Conservation (phyloP, 2,113 vertebrate species). For the Eublepharis macularius region DNA sequence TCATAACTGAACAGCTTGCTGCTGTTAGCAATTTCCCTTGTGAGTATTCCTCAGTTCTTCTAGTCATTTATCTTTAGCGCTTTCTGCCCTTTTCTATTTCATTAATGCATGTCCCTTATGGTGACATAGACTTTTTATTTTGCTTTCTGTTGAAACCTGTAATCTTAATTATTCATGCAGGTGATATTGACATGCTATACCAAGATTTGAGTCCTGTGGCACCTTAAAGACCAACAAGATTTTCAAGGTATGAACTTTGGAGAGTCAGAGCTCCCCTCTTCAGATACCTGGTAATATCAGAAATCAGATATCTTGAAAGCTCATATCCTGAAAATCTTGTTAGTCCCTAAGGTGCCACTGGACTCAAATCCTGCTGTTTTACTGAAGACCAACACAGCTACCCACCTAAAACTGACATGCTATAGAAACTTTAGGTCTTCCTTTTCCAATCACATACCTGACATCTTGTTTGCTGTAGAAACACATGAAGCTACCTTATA, state of each 20-base stretch:
- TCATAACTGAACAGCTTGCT: conserved; percentile 41
- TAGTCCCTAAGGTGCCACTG: too few relatives aligned
- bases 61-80: conserved; percentile 35
- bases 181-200: conserved; percentile 7
- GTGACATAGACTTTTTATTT: conserved; percentile 24
- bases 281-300: too few relatives aligned
- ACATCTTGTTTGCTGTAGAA: background rate
- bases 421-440: conserved; percentile 9
- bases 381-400: too few relatives aligned
- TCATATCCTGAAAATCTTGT: too few relatives aligned
- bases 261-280: too few relatives aligned
- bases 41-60: conserved; percentile 24
- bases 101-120: conserved; percentile 4
- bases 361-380: too few relatives aligned
- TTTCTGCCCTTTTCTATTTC: conserved; percentile 38
- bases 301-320: too few relatives aligned
- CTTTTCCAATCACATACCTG: background rate
- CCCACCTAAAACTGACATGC: too few relatives aligned
- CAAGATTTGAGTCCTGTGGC: too few relatives aligned
- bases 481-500: too few relatives aligned
- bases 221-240: too few relatives aligned
- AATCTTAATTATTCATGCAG: conserved; percentile 34
- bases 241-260: too few relatives aligned
- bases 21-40: conserved; percentile 22
- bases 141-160: conserved; percentile 22